Evolutionary conservation across 2,113 vertebrate species (phyloP).

Genomic region (Cyanoliseus patagonus): DNA sequence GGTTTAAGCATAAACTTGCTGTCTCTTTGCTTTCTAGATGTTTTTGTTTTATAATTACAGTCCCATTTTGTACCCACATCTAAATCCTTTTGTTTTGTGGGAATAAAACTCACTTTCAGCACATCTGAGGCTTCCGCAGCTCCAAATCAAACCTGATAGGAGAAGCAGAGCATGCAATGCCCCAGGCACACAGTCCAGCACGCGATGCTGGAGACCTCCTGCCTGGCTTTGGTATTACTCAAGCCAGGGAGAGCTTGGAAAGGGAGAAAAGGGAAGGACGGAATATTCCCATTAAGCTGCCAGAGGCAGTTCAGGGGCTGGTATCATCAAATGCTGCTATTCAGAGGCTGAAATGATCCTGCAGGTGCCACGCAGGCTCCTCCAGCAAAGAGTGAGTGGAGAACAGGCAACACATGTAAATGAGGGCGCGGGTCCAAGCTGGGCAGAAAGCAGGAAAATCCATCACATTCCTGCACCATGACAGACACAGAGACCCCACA

Average conservation of each 20-base stretch:
- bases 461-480: neutral
- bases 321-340: neutral
- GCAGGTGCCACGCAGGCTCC: neutral
- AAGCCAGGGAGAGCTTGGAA: neutral
- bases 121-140: rapidly evolving
- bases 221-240: neutral
- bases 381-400: neutral
- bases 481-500: neutral
- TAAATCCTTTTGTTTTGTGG: neutral
- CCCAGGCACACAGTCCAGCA: neutral
- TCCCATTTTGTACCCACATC: neutral
- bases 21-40: neutral
- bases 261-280: neutral
- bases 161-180: neutral
- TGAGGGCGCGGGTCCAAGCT: neutral
- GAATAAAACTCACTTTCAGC: neutral
- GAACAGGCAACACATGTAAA: rapidly evolving
- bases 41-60: neutral
- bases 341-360: neutral
- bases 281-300: neutral
- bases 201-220: neutral
- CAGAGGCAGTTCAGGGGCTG: neutral
- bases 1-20: neutral
- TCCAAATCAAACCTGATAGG: neutral
- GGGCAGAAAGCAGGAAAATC: neutral